Evolutionary conservation across 1,140 invertebrate species (phyloP), one percentile per base, ranked within the genome.

Genomic region (Brachionus plicatilis): DNA sequence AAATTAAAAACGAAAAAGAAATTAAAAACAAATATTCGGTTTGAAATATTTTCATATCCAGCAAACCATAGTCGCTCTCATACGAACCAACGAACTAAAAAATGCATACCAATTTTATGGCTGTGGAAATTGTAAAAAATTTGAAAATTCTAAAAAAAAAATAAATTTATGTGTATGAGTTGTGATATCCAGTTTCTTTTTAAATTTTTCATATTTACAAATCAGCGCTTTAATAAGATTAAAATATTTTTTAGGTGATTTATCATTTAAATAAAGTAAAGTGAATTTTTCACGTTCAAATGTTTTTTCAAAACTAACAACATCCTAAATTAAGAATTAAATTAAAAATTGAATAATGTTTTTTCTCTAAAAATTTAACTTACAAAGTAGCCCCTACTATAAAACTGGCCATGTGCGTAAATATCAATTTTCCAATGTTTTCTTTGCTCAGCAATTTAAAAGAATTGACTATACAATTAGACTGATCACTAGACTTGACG

Each of bases 381-480:
- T 82, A 82, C 79, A 82, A 45, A 12, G 79, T 82, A 68, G 79
- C 79, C 33, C 79, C 79, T 45, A 82, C 53, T n/a, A 82, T 82
- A 43, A 82, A 68, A 65, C 79, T 82, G 29, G 79, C 79, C 79
- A 82, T 82, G 14, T 82, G 79, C 5, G 79, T 82, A 27, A 82
- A 82, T 41, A 82, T 43, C 37, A 82, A 68, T 68, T 82, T 82
- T 11, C 79, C 79, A 27, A 82, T 82, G 33, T 68, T 82, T 68
- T 65, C 53, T 47, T 82, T 60, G 79, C 29, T 76, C 12, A 76
- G 14, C 0, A 50, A 12, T 27, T 76, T 76, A 76, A 76, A 50
- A 76, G 72, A 50, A 76, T 76, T 76, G 12, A 76, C 72, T 50
- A 47, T 27, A 50, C 47, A 76, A 76, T 53, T 53, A n/a, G 47